A percentile compares a stretch with the other conserved stretches of the same genome.
phyloP scores from a whole-genome alignment of 2,888 invertebrate genomes.

The Tinea pellionella region DNA sequence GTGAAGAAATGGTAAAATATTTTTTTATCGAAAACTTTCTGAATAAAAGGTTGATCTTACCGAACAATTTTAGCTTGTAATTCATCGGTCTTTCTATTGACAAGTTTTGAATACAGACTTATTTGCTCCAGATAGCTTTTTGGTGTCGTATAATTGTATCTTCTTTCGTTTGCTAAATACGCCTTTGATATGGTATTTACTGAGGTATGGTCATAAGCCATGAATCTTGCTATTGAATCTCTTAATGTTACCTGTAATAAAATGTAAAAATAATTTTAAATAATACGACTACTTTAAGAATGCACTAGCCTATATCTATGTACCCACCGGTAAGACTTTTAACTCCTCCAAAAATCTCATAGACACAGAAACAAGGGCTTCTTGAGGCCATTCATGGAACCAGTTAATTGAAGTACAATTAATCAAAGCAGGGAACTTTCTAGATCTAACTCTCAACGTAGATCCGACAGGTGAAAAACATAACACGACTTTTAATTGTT shows the following conservation, averaged over 20 bases:
- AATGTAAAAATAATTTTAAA: neutral
- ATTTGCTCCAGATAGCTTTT: conserved; percentile 97
- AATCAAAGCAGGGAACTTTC: conserved; percentile 96
- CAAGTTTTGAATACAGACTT: conserved; percentile 87
- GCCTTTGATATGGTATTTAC: conserved; percentile 90
- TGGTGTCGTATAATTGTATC: conserved; percentile 97
- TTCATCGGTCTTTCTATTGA: conserved; percentile 86
- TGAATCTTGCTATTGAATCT: conserved; percentile 90
- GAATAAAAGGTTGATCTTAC: conserved; percentile 25
- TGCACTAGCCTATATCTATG: conserved; percentile 11
- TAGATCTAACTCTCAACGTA: conserved; percentile 88
- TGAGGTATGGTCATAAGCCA: conserved; percentile 94
- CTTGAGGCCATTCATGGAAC: conserved; percentile 99
- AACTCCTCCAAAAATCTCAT: conserved; percentile 87
- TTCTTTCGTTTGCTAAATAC: conserved; percentile 88
- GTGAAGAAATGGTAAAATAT: no score
- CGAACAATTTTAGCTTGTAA: conserved; percentile 86
- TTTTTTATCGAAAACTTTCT: no score
- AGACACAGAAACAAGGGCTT: conserved; percentile 94
- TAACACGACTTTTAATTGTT: conserved; percentile 90
- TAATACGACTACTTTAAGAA: neutral
- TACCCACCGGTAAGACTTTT: conserved; percentile 78
- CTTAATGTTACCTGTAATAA: conserved; percentile 72
- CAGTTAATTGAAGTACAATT: conserved; percentile 97
- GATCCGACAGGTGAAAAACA: conserved; percentile 98